Base-by-base conservation (phyloP, 2,888 invertebrate genomes). In the Synanthedon formicaeformis region DNA sequence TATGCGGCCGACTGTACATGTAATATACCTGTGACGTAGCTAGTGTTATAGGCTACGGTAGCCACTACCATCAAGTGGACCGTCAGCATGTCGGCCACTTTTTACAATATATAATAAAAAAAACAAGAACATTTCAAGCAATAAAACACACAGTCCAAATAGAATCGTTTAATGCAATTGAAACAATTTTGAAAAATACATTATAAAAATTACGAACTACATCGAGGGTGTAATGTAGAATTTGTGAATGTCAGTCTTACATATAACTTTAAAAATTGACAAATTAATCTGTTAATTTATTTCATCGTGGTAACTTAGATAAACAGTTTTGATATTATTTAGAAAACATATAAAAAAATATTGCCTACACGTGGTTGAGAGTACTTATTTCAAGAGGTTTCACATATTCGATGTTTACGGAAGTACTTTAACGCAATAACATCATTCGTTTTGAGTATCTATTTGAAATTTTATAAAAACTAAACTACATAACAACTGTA, bases 401-500 rank as follows among this genome's bases (percentile, higher is more conserved):
- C 14, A 45, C n/a, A 45, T 45, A 45, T 13, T 45, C n/a, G 14
- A 45, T 13, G n/a, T 45, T n/a, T 14, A 5, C n/a, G n/a, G 6
- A 45, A 13, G 8, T 13, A n/a, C 45, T 11, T 45, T 45, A 27
- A 45, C 8, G 8, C 27, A 27, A 27, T 27, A 27, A 27, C 27
- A 27, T 8, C 27, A 27, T 27, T 27, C 27, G 27, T 27, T 27
- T 27, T 27, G 27, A 27, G 27, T 27, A 27, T 8, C 49, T 49
- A 49, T 18, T 49, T 49, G 49, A 49, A 11, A 13, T 45, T 50
- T 50, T 50, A 23, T 23, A 11, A 27, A 49, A 58, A 63, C 73
- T 75, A 76, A 76, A 57, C 76, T 78, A 80, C 78, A 78, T 80
- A 81, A 81, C 79, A 78, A 72, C 71, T 76, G 73, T 80, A 81